Evolutionary conservation across 2,113 vertebrate genomes (phyloP).

Genomic region (Ptilonorhynchus violaceus): DNA sequence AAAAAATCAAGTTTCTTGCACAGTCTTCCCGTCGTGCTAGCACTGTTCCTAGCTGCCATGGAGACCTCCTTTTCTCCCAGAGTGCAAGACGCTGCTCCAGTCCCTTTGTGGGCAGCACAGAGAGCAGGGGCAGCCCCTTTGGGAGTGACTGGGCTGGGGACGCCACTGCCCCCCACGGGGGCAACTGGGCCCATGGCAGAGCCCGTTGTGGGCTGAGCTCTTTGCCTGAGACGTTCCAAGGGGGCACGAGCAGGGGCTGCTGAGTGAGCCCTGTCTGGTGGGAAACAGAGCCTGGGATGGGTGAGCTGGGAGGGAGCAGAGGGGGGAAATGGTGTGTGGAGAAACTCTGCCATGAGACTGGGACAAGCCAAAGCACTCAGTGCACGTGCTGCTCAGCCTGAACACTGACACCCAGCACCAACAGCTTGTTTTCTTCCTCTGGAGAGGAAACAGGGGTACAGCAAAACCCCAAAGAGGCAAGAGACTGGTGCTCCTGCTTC

Average conservation of each 20-base stretch:
- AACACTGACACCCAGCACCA: background rate
- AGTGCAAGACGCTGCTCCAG: background rate
- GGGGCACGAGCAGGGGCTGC: accelerated
- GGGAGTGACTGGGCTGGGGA: background rate
- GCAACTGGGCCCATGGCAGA: background rate
- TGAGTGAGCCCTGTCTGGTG: accelerated
- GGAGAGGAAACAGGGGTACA: background rate
- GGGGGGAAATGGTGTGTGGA: background rate
- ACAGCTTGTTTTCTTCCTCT: background rate
- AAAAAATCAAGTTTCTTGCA: background rate
- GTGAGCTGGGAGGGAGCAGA: background rate
- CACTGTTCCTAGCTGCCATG: conserved; percentile 12
- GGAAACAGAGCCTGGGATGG: background rate
- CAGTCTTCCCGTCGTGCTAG: background rate
- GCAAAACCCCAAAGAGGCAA: background rate
- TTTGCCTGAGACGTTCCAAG: background rate
- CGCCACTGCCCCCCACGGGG: background rate
- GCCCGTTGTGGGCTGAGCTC: accelerated
- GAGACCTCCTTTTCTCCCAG: conserved; percentile 15
- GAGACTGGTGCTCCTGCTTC: background rate
- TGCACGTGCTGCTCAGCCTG: background rate
- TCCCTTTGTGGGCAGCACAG: background rate
- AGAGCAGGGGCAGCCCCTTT: background rate
- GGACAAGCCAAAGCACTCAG: background rate
- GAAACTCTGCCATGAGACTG: background rate